These are phyloP conservation scores for Bombycilla garrulus DNA, from an alignment of 2,113 vertebrate genomes.

Conservation along the genomic window DNA sequence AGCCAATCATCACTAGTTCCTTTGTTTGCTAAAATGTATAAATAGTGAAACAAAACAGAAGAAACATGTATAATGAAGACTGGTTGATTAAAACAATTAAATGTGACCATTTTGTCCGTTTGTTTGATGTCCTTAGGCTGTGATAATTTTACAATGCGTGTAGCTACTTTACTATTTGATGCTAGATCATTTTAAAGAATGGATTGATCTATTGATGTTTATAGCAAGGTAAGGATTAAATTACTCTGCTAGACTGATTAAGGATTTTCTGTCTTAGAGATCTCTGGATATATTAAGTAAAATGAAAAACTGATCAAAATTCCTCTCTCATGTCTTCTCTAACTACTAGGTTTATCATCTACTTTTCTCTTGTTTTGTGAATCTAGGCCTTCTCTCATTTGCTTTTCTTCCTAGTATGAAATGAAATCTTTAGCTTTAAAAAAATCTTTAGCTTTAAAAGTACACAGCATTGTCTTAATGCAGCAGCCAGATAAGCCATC, in stretches of 20 bases:
- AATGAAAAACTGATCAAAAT: not conserved
- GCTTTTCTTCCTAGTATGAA: not conserved
- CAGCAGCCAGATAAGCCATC: not conserved
- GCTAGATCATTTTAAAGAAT: not conserved
- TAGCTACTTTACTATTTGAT: not conserved
- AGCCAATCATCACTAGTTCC: not conserved
- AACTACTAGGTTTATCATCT: not conserved
- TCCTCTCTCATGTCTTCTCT: not conserved
- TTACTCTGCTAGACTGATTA: not conserved
- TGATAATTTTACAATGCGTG: not conserved
- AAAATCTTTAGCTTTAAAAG: not conserved
- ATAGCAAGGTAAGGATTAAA: not conserved
- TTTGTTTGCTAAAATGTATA: not conserved
- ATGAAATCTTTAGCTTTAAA: not conserved
- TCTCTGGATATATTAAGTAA: not conserved
- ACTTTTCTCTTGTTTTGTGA: not conserved
- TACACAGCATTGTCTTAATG: not conserved
- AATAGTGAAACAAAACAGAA: not conserved
- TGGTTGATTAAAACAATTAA: not conserved
- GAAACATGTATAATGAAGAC: not conserved
- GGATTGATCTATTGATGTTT: not conserved
- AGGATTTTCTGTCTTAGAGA: not conserved
- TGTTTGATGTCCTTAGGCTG: not conserved
- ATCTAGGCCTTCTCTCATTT: not conserved
- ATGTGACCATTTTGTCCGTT: not conserved